Conservation (phyloP, 2,888 invertebrate genomes). For the Megalurothrips usitatus region DNA sequence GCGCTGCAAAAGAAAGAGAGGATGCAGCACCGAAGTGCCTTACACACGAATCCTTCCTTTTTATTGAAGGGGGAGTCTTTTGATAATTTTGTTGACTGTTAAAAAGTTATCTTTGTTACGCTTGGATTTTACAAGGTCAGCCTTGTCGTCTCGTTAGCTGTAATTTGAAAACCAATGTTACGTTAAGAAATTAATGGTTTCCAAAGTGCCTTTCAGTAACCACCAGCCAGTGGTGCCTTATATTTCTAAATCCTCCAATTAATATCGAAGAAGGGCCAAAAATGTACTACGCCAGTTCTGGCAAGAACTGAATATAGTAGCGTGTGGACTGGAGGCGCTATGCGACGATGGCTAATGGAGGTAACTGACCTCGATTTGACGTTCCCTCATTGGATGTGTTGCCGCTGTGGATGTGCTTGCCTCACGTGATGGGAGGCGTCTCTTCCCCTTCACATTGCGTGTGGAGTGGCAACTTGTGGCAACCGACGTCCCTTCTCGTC, state of each 20-base stretch:
- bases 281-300: no score
- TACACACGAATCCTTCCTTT: background rate
- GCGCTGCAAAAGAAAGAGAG: background rate
- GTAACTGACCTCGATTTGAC: no score
- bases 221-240: background rate
- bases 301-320: no score
- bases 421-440: background rate
- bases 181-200: background rate
- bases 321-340: no score
- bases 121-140: background rate
- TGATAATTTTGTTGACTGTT: conserved; percentile 23
- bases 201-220: background rate
- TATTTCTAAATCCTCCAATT: background rate
- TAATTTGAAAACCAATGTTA: background rate
- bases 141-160: background rate
- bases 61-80: background rate
- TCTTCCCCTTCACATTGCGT: background rate
- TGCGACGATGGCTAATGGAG: no score
- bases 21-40: background rate
- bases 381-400: no score
- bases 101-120: conserved; percentile 4
- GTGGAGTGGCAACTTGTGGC: background rate
- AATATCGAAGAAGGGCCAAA: no score
- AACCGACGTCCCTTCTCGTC: background rate
- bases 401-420: background rate